Conservation (phyloP, 2,113 vertebrate genomes). For the Muntiacus reevesi region DNA sequence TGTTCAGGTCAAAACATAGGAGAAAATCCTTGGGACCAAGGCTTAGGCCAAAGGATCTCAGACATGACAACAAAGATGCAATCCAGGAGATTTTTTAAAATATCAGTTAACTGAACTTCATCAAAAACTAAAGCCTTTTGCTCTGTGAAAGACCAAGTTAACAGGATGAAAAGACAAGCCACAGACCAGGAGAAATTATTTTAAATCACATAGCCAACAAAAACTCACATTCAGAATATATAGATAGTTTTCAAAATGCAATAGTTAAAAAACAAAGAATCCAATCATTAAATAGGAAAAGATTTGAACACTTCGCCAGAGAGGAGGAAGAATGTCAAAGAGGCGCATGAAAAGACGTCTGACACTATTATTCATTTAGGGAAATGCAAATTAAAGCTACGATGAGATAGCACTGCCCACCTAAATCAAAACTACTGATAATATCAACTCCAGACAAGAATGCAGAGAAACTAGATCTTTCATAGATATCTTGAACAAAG, state of each 20-base stretch:
- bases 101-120: background rate
- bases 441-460: background rate
- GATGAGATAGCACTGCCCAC: background rate
- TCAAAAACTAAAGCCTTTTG: constrained; percentile 8
- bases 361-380: background rate
- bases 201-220: background rate
- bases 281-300: background rate
- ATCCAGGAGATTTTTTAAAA: background rate
- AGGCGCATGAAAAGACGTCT: background rate
- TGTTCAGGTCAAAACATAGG: background rate
- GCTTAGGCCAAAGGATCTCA: background rate
- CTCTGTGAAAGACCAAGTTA: background rate
- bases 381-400: background rate
- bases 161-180: background rate
- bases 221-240: background rate
- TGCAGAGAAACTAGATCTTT: background rate
- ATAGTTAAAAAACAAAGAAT: background rate
- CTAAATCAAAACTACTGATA: background rate
- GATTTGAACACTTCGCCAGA: background rate
- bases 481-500: background rate
- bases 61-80: background rate
- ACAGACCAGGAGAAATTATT: background rate
- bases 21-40: background rate
- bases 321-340: background rate
- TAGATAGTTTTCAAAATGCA: background rate